Percentiles rank a stretch among this genome's conserved stretches.
Evolutionary conservation across 2,797 vertebrate genomes (phyloP).

Genomic region (Heteromormyrus szaboi): DNA sequence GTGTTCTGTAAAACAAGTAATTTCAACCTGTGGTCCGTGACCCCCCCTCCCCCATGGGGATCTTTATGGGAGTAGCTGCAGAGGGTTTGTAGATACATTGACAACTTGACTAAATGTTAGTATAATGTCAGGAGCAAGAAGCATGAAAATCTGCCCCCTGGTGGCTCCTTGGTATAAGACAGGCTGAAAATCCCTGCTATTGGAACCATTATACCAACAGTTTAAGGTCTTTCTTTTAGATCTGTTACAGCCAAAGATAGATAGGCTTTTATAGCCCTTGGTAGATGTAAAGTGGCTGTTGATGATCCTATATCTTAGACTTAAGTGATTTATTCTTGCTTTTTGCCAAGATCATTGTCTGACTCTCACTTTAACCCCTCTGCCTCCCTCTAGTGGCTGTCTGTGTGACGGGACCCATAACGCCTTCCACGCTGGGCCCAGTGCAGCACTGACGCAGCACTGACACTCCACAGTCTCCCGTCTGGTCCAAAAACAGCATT

Average conservation of each 20-base stretch:
- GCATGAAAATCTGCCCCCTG: neutral
- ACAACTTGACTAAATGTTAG: neutral
- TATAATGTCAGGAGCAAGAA: neutral
- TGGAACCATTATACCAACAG: neutral
- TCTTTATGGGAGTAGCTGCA: neutral
- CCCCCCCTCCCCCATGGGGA: neutral
- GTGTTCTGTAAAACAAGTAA: neutral
- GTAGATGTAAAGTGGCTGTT: neutral
- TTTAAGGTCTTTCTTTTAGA: neutral
- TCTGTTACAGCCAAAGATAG: neutral
- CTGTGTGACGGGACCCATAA: slow-evolving; percentile 74
- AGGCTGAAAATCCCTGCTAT: neutral
- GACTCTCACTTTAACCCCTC: slow-evolving; percentile 3
- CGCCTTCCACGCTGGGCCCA: slow-evolving; percentile 64
- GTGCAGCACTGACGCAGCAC: slow-evolving; percentile 52
- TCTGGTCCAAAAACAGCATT: slow-evolving; percentile 71
- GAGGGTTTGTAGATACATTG: neutral
- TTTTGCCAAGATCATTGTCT: neutral
- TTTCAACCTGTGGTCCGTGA: neutral
- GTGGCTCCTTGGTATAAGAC: neutral
- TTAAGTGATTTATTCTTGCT: neutral
- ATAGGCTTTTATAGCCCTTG: neutral
- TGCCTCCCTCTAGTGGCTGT: slow-evolving; percentile 52
- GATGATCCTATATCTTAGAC: neutral
- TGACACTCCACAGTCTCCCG: slow-evolving; percentile 65